Evolutionary conservation across 2,113 vertebrate species (phyloP).

Genomic region (Ageneiosus marmoratus): DNA sequence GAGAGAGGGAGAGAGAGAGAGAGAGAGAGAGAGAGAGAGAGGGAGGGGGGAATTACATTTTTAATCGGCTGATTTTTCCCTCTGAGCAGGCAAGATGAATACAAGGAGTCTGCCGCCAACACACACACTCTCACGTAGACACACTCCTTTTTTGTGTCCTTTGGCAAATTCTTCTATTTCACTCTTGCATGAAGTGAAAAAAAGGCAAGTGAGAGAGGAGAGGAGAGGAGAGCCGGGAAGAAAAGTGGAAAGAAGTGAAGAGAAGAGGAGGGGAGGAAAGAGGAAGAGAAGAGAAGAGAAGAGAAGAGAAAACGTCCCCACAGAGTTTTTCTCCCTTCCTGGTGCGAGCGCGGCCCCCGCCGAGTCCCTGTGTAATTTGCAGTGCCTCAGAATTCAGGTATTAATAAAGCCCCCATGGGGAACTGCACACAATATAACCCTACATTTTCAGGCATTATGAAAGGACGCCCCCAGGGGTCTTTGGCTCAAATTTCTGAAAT

Average conservation of each 20-base stretch:
- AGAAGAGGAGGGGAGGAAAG: constrained; percentile 55
- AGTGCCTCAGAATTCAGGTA: constrained; percentile 99
- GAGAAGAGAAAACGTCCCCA: constrained; percentile 87
- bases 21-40: constrained; percentile 51
- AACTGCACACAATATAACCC: constrained; percentile 99
- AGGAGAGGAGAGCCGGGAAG: constrained; percentile 31
- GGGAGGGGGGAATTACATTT: constrained; percentile 79
- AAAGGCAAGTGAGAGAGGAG: constrained; percentile 62
- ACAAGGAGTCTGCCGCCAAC: constrained; percentile 89
- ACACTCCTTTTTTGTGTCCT: constrained; percentile 84
- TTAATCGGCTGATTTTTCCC: constrained; percentile 84
- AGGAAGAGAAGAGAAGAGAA: constrained; percentile 53
- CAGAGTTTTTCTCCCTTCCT: constrained; percentile 99
- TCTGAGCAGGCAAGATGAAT: constrained; percentile 94
- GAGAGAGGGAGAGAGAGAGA: constrained; percentile 53
- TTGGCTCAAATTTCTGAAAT: constrained; percentile 99
- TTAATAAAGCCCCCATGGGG: constrained; percentile 99
- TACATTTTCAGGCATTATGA: constrained; percentile 99
- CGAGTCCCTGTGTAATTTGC: constrained; percentile 99
- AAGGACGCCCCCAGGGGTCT: constrained; percentile 99
- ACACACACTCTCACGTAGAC: constrained; percentile 78
- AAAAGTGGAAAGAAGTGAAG: constrained; percentile 22
- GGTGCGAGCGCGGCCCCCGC: constrained; percentile 94
- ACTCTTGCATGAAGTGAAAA: constrained; percentile 94
- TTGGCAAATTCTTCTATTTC: constrained; percentile 99